Evolutionary conservation across 2,888 invertebrate genomes (phyloP).

Genomic region (Orthonychiurus folsomi): DNA sequence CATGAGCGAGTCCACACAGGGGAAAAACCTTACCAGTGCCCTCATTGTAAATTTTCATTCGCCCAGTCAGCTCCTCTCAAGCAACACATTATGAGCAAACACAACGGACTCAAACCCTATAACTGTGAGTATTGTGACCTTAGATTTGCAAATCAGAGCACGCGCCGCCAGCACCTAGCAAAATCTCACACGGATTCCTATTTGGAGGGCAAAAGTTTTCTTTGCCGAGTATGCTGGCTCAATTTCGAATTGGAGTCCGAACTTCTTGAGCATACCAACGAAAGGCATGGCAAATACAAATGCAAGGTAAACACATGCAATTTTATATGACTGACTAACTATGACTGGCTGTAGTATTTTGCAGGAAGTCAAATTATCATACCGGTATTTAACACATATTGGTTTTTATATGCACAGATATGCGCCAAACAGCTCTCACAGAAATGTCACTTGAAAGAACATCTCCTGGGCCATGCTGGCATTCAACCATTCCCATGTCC

Average conservation of each 20-base stretch:
- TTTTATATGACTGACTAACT: not conserved
- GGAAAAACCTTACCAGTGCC: not conserved
- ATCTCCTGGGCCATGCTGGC: constrained; percentile 20
- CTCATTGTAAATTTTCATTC: not conserved
- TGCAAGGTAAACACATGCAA: constrained; percentile 18
- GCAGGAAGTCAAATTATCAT: not conserved
- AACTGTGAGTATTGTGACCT: not conserved
- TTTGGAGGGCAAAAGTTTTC: not conserved
- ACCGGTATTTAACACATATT: no score
- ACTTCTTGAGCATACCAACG: constrained; percentile 10
- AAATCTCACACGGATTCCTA: not conserved
- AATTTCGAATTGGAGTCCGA: constrained; percentile 5
- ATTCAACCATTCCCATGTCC: constrained; percentile 19
- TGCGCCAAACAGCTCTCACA: constrained; percentile 10
- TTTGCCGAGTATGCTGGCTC: not conserved
- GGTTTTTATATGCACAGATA: not conserved
- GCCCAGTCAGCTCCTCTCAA: not conserved
- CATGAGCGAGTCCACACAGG: no score
- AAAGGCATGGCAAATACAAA: constrained; percentile 21
- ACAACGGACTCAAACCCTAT: not conserved
- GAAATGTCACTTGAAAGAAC: constrained; percentile 25
- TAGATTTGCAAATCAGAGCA: not conserved
- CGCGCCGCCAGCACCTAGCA: not conserved
- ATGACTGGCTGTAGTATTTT: constrained; percentile 11
- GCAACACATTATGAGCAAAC: not conserved